A percentile compares a stretch with the other conserved stretches of the same genome.
Conservation (phyloP, 53 echinoderm and acorn worm species). For the Glandiceps talaboti region DNA sequence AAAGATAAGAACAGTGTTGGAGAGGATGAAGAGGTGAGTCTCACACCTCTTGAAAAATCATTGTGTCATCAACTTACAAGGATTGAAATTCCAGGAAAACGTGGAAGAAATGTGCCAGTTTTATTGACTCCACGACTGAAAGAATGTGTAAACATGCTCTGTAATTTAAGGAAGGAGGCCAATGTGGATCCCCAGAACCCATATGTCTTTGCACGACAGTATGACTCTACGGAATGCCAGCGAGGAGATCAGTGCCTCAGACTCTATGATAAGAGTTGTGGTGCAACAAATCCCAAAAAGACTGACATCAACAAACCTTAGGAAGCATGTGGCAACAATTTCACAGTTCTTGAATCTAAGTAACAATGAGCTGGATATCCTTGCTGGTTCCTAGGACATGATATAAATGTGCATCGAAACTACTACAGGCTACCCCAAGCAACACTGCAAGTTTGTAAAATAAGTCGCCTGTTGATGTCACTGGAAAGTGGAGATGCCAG, state of each 20-base stretch:
- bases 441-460: constrained; percentile 45
- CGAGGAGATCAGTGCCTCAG: constrained; percentile 45
- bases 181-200: constrained; percentile 10
- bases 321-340: constrained; percentile 58
- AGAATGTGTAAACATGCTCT: constrained; percentile 33
- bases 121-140: constrained; percentile 42
- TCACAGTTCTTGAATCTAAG: constrained; percentile 54
- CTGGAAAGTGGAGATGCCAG: constrained; percentile 42
- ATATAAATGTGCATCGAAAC: constrained; percentile 35
- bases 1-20: constrained; percentile 26
- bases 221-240: not conserved
- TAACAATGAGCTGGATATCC: constrained; percentile 54
- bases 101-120: constrained; percentile 49
- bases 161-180: constrained; percentile 38
- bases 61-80: constrained; percentile 32
- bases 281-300: constrained; percentile 52
- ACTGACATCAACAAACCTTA: constrained; percentile 43
- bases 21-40: constrained; percentile 14
- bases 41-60: constrained; percentile 55
- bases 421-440: constrained; percentile 55
- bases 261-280: constrained; percentile 38
- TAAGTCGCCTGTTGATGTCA: constrained; percentile 41
- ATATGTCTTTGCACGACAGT: not conserved
- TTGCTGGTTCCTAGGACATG: constrained; percentile 50
- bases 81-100: constrained; percentile 58